Conservation (phyloP, 2,113 vertebrate genomes). For the Limnothrissa miodon region DNA sequence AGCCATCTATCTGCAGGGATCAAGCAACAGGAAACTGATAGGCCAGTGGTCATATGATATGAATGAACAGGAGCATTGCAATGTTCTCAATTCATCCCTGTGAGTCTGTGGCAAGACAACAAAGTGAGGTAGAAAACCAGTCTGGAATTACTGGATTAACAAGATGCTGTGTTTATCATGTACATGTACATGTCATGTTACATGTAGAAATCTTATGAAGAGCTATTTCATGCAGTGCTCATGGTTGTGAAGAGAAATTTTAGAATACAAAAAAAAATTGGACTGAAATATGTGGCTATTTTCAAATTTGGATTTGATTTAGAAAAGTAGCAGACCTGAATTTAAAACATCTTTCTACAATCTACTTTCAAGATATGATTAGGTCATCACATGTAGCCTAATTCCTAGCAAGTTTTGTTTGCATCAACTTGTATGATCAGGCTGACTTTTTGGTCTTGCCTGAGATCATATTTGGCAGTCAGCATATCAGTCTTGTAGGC, state of each 20-base stretch:
- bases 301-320: too few relatives aligned
- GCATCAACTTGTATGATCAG: not conserved
- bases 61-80: not conserved
- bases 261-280: too few relatives aligned
- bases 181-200: not conserved
- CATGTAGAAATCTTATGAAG: too few relatives aligned
- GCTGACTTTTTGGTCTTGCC: not conserved
- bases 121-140: not conserved
- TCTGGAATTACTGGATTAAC: not conserved
- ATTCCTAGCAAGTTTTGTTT: not conserved
- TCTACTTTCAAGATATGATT: too few relatives aligned
- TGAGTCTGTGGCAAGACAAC: not conserved
- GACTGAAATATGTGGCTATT: too few relatives aligned
- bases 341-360: too few relatives aligned
- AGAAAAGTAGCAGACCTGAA: too few relatives aligned
- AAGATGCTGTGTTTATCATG: not conserved
- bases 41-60: not conserved
- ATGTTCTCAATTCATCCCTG: not conserved
- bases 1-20: not conserved
- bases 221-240: too few relatives aligned
- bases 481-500: not conserved
- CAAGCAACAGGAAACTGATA: not conserved
- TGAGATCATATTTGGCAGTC: not conserved
- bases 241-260: too few relatives aligned
- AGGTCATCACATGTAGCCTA: too few relatives aligned